A percentile compares a stretch with the other conserved stretches of the same genome.
phyloP scores from a whole-genome alignment of 2,113 vertebrate species.

The Phaethornis superciliosus region DNA sequence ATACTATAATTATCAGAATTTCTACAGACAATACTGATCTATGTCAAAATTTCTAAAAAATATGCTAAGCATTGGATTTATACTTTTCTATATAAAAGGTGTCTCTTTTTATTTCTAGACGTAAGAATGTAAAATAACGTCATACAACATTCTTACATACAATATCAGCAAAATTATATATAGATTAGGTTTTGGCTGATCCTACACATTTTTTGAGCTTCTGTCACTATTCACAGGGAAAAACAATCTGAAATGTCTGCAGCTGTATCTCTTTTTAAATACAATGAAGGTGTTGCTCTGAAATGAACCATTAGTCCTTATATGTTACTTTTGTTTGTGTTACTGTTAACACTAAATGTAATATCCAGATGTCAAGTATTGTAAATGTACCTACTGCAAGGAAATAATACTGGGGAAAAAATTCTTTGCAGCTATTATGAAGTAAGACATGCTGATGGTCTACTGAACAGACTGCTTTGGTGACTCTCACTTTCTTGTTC shows the following conservation, averaged over 20 bases:
- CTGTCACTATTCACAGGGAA: background rate
- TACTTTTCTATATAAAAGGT: background rate
- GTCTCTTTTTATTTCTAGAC: background rate
- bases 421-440: no score
- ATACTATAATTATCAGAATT: background rate
- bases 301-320: background rate
- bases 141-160: background rate
- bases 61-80: rapidly evolving
- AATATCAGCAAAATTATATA: background rate
- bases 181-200: background rate
- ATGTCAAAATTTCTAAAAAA: background rate
- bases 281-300: background rate
- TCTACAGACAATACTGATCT: background rate
- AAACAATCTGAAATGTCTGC: background rate
- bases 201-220: background rate
- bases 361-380: no score
- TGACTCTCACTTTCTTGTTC: background rate
- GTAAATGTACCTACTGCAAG: no score
- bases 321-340: background rate
- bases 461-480: background rate
- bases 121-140: background rate
- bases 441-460: no score
- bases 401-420: no score
- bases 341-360: no score
- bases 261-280: background rate